A percentile compares a stretch with the other conserved stretches of the same genome.
These are phyloP conservation scores for Ectobius pallidus DNA, from an alignment of 2,888 invertebrate genomes.

Conservation along the genomic window DNA sequence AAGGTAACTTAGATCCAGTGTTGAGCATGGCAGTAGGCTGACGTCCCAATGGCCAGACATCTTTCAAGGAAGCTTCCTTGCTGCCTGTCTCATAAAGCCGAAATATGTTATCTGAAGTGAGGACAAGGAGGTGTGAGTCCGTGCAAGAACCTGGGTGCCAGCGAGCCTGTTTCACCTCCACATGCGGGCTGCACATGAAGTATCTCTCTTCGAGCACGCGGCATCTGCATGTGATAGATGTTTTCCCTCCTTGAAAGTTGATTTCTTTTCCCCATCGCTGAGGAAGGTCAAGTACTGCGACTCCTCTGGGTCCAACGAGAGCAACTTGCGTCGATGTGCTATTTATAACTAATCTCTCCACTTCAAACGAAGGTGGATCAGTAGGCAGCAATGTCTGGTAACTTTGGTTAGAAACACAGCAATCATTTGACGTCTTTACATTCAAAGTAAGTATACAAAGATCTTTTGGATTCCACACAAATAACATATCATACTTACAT, in stretches of 20 bases:
- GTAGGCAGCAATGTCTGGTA: slow-evolving; percentile 75
- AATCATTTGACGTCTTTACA: slow-evolving; percentile 56
- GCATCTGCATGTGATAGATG: slow-evolving; percentile 74
- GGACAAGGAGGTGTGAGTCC: slow-evolving; percentile 76
- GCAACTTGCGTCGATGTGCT: slow-evolving; percentile 69
- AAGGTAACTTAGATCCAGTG: slow-evolving; percentile 56
- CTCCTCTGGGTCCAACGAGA: slow-evolving; percentile 72
- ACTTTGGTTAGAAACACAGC: slow-evolving; percentile 56
- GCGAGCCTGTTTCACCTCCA: slow-evolving; percentile 74
- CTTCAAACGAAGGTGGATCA: slow-evolving; percentile 70
- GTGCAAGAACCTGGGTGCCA: slow-evolving; percentile 87
- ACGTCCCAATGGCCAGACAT: slow-evolving; percentile 42
- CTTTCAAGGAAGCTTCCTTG: slow-evolving; percentile 28
- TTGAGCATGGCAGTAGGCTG: slow-evolving; percentile 54
- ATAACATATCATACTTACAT: slow-evolving; percentile 69
- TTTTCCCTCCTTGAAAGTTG: slow-evolving; percentile 70
- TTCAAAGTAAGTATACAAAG: slow-evolving; percentile 69
- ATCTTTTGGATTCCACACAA: slow-evolving; percentile 69
- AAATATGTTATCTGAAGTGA: slow-evolving; percentile 86
- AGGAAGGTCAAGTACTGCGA: slow-evolving; percentile 74
- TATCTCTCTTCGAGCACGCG: slow-evolving; percentile 75
- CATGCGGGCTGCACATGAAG: slow-evolving; percentile 69
- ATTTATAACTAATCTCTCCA: slow-evolving; percentile 70
- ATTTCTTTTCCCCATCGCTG: slow-evolving; percentile 72
- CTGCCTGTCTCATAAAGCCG: slow-evolving; percentile 57